Percentiles rank a stretch among this genome's conserved stretches.
phyloP scores from a whole-genome alignment of 1,140 invertebrate genomes.

The Tetramorium alpestre region DNA sequence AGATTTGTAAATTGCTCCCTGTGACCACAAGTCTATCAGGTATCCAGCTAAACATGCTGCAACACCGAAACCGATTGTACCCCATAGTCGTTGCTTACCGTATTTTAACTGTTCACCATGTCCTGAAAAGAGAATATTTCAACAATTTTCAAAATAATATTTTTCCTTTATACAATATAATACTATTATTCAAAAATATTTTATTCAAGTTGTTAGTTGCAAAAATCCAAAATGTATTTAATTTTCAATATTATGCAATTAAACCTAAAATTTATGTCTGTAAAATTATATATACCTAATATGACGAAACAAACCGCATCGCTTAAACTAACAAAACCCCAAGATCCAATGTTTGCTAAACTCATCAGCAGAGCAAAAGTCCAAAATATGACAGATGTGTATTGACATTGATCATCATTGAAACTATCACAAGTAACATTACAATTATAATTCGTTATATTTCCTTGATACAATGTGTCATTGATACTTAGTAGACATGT shows the following conservation, averaged over 20 bases:
- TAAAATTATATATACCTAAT: conserved; percentile 86
- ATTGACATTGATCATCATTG: conserved; percentile 81
- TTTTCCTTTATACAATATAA: neutral
- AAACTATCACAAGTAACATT: conserved; percentile 35
- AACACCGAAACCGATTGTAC: conserved; percentile 91
- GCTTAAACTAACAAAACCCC: conserved; percentile 89
- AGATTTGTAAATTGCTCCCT: conserved; percentile 85
- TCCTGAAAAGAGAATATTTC: conserved; percentile 78
- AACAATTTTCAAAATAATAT: neutral
- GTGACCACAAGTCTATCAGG: conserved; percentile 68
- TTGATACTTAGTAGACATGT: conserved; percentile 52
- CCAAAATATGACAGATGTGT: conserved; percentile 89
- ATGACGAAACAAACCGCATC: conserved; percentile 93
- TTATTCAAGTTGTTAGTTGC: no score
- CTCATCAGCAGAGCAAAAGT: conserved; percentile 87
- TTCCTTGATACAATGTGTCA: conserved; percentile 41
- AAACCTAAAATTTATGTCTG: neutral
- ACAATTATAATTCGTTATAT: conserved; percentile 56
- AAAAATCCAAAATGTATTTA: neutral
- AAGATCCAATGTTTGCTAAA: no score
- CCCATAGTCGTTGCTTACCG: conserved; percentile 92
- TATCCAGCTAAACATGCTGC: conserved; percentile 89
- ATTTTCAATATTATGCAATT: neutral
- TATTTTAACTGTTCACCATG: conserved; percentile 88
- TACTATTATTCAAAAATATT: neutral